These are phyloP conservation scores for Rostratula benghalensis DNA, from an alignment of 2,113 vertebrate species.

Conservation along the genomic window DNA sequence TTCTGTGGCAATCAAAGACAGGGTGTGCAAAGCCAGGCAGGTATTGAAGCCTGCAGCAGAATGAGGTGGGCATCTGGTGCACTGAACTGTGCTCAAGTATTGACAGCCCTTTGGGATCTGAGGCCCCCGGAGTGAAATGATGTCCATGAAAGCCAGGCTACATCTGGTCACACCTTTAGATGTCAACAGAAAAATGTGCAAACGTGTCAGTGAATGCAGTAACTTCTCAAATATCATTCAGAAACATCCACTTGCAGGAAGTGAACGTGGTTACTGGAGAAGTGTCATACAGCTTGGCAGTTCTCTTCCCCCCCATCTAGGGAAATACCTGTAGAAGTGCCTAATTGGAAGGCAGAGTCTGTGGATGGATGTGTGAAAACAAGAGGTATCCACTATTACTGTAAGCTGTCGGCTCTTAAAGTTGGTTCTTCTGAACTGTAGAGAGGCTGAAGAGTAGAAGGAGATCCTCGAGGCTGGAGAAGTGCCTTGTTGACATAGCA, in stretches of 20 bases:
- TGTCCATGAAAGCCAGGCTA: not conserved
- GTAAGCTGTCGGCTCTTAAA: not conserved
- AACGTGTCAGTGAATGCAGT: fast-evolving
- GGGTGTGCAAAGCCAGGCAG: not conserved
- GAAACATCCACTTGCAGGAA: not conserved
- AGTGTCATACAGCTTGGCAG: not conserved
- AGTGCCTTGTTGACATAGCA: not conserved
- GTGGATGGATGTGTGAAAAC: not conserved
- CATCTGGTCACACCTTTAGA: not conserved
- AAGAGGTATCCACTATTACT: not conserved
- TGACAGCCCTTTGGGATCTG: not conserved
- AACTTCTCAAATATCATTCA: not conserved
- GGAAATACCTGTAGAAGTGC: not conserved
- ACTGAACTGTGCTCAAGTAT: not conserved
- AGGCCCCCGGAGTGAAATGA: not conserved
- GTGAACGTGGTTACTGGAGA: not conserved
- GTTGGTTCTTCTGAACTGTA: not conserved
- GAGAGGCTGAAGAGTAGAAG: not conserved
- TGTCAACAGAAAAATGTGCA: not conserved
- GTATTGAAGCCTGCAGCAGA: not conserved
- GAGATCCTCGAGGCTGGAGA: not conserved
- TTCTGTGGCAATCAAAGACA: not conserved
- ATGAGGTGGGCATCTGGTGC: not conserved
- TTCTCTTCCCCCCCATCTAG: not conserved
- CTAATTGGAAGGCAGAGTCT: not conserved